These are phyloP conservation scores for Aproaerema taeniolella DNA, from an alignment of 2,888 invertebrate species.

Conservation along the genomic window DNA sequence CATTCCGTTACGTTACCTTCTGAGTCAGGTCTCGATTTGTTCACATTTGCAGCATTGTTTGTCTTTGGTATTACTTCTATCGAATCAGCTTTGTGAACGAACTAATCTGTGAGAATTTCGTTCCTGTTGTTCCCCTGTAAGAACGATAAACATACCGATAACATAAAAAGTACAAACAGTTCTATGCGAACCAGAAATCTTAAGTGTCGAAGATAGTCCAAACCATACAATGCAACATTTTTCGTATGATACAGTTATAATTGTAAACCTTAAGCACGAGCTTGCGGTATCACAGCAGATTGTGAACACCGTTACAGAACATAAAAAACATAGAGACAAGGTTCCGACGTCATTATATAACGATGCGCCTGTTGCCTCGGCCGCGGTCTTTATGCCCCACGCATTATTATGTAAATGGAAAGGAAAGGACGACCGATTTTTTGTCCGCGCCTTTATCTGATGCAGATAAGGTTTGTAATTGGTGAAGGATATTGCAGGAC, in stretches of 20 bases:
- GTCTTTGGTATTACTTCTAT: no score
- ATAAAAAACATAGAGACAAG: slow-evolving; percentile 43
- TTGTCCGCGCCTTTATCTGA: slow-evolving; percentile 53
- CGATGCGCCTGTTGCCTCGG: slow-evolving; percentile 50
- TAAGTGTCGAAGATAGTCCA: no score
- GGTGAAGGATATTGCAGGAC: slow-evolving; percentile 49
- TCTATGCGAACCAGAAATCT: no score
- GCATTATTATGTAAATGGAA: slow-evolving; percentile 72
- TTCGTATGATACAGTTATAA: no score
- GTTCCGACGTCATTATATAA: slow-evolving; percentile 52
- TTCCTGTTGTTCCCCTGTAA: no score
- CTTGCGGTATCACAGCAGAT: slow-evolving; percentile 24
- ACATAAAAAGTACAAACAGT: no score
- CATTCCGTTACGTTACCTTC: not conserved
- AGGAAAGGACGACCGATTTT: slow-evolving; percentile 59
- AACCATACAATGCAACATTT: no score
- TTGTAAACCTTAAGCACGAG: no score
- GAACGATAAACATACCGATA: no score
- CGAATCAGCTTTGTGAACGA: no score
- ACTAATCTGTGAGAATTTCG: no score
- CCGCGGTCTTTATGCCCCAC: slow-evolving; percentile 64
- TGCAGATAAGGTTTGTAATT: slow-evolving; percentile 67
- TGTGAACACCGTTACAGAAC: slow-evolving; percentile 30
- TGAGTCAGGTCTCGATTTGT: not conserved
- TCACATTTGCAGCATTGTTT: no score